Base-by-base conservation (phyloP, 2,797 vertebrate genomes). In the Rhyacichthys aspro region DNA sequence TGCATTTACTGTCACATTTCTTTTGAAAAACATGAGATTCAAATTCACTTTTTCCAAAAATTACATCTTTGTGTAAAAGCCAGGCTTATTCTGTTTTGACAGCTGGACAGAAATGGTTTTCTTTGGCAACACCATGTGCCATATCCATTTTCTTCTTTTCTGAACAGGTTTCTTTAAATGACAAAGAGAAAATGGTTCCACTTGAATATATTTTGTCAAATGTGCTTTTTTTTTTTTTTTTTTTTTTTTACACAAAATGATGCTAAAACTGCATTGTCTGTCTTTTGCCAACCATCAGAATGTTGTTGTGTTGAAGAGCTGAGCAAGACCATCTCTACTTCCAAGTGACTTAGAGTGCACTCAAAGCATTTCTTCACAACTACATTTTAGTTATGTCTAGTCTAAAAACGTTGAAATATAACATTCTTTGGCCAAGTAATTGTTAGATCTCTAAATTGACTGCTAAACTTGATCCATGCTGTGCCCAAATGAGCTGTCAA, bases 271-370 rank as follows among this genome's bases (percentile, higher is more conserved):
- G 34, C 41, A 32, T 54, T 50, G 34, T 72, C 18, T 8, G 8
- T 43, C 19, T 42, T 61, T 43, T 41, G 41, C 38, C 65, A 58
- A 59, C 46, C 14, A 14, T 8, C 43, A 57, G 43, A 16, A 28
- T 37, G 3, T 42, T 59, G 36, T 45, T 42, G 11, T 11, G 34
- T 58, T 55, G 19, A 23, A 38, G 33, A 32, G 16, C 16, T 64
- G 42, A 65, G 68, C 38, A 43, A 43, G n/a, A 43, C 43, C 7
- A 43, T 10, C 41, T 5, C 60, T 42, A 3, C 41, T 33, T 38
- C n/a, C 64, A 64, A 50, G 48, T 57, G 36, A n/a, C n/a, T 85
- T 79, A 78, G n/a, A 63, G 67, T 63, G 15, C 52, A 54, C 70
- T 73, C 33, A 32, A 41, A 4, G 4, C 11, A 38, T 3, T 38